phyloP scores from a whole-genome alignment of 2,888 invertebrate species.

The Belgica antarctica region DNA sequence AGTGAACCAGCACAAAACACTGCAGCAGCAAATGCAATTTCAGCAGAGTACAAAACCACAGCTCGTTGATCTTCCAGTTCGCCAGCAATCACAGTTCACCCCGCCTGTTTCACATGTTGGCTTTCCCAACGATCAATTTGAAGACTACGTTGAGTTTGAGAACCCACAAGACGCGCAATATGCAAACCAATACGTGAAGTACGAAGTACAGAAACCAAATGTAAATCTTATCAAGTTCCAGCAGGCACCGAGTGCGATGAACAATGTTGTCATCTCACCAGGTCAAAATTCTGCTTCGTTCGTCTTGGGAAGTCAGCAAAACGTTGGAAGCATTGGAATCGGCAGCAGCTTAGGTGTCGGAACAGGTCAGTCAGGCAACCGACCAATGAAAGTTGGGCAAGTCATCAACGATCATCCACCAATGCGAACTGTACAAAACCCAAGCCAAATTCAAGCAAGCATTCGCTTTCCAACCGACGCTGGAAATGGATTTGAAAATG shows the following conservation, averaged over 20 bases:
- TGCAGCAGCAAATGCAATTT: constrained; percentile 28
- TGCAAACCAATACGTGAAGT: constrained; percentile 50
- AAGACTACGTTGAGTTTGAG: constrained; percentile 44
- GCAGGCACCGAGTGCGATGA: constrained; percentile 59
- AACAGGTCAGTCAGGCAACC: constrained; percentile 53
- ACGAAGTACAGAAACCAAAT: constrained; percentile 54
- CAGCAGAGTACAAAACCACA: constrained; percentile 4
- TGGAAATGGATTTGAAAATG: constrained; percentile 46
- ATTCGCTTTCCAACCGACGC: constrained; percentile 52
- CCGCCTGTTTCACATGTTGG: constrained; percentile 25
- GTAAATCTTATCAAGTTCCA: constrained; percentile 51
- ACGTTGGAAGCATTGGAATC: constrained; percentile 53
- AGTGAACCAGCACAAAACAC: constrained; percentile 10
- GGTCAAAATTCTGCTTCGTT: constrained; percentile 65
- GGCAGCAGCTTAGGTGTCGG: constrained; percentile 41
- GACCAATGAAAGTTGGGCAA: constrained; percentile 34
- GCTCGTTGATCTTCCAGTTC: constrained; percentile 24
- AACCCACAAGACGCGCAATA: constrained; percentile 29
- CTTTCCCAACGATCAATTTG: constrained; percentile 9
- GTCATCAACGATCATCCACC: constrained; percentile 47
- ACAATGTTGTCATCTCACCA: constrained; percentile 63
- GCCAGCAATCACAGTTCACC: background rate
- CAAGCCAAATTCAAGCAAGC: constrained; percentile 51
- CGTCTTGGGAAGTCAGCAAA: constrained; percentile 64
- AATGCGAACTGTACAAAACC: constrained; percentile 46